Conservation (phyloP, 1,140 invertebrate genomes). For the Matsumurasca onukii region DNA sequence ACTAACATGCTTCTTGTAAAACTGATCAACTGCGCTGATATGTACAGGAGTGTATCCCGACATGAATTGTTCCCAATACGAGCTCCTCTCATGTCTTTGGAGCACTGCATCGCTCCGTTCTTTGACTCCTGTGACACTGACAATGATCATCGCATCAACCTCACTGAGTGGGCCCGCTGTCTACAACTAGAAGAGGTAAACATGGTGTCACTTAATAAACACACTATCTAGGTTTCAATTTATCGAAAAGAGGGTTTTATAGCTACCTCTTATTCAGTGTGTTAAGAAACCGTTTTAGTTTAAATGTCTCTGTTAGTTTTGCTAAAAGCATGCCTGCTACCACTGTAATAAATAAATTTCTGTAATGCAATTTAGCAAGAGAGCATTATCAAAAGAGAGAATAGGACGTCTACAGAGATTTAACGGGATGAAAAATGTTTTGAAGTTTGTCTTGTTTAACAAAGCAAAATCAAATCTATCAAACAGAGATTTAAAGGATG, state of each 20-base stretch:
- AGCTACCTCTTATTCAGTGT: slow-evolving; percentile 9
- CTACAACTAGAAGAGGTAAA: slow-evolving; percentile 76
- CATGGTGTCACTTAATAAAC: slow-evolving; percentile 15
- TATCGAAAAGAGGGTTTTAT: neutral
- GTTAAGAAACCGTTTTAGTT: slow-evolving; percentile 17
- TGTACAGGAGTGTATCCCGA: slow-evolving; percentile 72
- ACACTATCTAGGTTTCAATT: neutral
- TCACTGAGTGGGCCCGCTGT: slow-evolving; percentile 91
- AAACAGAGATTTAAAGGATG: too few relatives aligned
- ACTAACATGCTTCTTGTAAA: too few relatives aligned
- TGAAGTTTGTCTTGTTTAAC: too few relatives aligned
- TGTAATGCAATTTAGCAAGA: too few relatives aligned
- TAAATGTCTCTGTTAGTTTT: neutral
- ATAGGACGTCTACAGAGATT: too few relatives aligned
- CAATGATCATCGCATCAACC: slow-evolving; percentile 83
- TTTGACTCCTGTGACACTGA: slow-evolving; percentile 84
- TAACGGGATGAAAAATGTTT: too few relatives aligned
- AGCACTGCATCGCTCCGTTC: slow-evolving; percentile 96
- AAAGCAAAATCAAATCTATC: too few relatives aligned
- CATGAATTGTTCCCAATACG: slow-evolving; percentile 94
- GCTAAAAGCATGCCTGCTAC: too few relatives aligned
- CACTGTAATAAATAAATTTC: too few relatives aligned
- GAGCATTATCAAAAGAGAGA: too few relatives aligned
- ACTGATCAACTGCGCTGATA: neutral
- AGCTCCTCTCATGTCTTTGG: slow-evolving; percentile 87